phyloP scores from a whole-genome alignment of 2,797 vertebrate genomes.

The Pangasius sanitwongsei region DNA sequence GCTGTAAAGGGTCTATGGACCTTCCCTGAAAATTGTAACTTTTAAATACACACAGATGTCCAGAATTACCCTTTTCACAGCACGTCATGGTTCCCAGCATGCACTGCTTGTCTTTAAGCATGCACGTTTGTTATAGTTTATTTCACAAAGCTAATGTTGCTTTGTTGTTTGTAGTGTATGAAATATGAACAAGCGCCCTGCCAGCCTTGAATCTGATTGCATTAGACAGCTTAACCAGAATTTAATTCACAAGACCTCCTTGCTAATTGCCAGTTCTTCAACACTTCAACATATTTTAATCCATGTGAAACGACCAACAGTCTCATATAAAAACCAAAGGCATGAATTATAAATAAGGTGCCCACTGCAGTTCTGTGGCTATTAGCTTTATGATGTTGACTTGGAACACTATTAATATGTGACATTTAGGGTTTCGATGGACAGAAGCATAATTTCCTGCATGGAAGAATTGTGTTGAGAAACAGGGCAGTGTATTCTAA shows the following conservation, averaged over 20 bases:
- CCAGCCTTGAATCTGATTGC: conserved; percentile 38
- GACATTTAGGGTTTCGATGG: conserved; percentile 18
- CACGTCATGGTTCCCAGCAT: background rate
- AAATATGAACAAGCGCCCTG: background rate
- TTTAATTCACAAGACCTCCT: conserved; percentile 20
- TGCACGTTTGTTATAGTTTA: background rate
- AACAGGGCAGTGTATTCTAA: background rate
- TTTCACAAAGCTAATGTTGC: background rate
- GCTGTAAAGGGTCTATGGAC: background rate
- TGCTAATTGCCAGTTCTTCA: conserved; percentile 22
- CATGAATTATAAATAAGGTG: conserved; percentile 52
- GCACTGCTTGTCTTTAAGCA: background rate
- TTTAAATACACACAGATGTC: background rate
- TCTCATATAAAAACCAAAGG: conserved; percentile 50
- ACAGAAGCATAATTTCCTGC: background rate
- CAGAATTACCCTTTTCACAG: background rate
- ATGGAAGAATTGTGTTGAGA: background rate
- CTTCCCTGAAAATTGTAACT: background rate
- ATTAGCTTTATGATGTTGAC: conserved; percentile 44
- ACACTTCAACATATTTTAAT: conserved; percentile 34
- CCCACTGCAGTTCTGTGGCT: conserved; percentile 30
- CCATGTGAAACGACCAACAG: conserved; percentile 37
- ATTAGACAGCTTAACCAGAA: conserved; percentile 21
- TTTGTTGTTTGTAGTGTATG: background rate
- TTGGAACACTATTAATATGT: conserved; percentile 28